Evolutionary conservation across 2,113 vertebrate species (phyloP).

Genomic region (Pantherophis guttatus): DNA sequence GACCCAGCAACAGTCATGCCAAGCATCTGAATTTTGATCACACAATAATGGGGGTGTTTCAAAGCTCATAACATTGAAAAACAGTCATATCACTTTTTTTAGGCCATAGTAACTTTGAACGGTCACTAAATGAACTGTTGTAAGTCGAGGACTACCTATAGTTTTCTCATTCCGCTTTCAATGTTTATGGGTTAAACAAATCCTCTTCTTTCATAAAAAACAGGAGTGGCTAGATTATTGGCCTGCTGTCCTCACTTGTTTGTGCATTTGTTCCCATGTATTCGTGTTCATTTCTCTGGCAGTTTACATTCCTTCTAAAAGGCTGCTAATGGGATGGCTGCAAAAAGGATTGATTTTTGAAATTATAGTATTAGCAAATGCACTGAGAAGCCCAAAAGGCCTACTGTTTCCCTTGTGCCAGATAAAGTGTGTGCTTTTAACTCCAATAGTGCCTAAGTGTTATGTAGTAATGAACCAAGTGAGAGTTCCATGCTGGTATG

Average conservation of each 20-base stretch:
- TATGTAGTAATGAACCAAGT: background rate
- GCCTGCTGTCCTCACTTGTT: background rate
- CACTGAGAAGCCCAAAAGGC: background rate
- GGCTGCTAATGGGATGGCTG: background rate
- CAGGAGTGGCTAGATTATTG: background rate
- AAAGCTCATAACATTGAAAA: background rate
- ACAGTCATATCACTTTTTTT: background rate
- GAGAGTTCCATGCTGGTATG: background rate
- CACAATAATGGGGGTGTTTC: background rate
- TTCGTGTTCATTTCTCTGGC: background rate
- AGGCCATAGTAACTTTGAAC: background rate
- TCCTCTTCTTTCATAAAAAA: no score
- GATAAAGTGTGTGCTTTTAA: background rate
- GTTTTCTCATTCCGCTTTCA: background rate
- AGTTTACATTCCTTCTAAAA: background rate
- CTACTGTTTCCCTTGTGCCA: background rate
- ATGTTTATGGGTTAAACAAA: background rate
- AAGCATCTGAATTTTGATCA: background rate
- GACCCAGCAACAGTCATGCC: background rate
- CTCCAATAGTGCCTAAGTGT: background rate
- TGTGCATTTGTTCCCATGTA: background rate
- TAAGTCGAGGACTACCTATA: background rate
- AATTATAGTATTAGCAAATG: background rate
- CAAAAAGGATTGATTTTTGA: background rate
- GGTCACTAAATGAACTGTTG: background rate